Percentiles rank a stretch among this genome's conserved stretches.
These are phyloP conservation scores for Heliocidaris erythrogramma DNA, from an alignment of 35 echinoderm and acorn worm genomes.

Conservation along the genomic window DNA sequence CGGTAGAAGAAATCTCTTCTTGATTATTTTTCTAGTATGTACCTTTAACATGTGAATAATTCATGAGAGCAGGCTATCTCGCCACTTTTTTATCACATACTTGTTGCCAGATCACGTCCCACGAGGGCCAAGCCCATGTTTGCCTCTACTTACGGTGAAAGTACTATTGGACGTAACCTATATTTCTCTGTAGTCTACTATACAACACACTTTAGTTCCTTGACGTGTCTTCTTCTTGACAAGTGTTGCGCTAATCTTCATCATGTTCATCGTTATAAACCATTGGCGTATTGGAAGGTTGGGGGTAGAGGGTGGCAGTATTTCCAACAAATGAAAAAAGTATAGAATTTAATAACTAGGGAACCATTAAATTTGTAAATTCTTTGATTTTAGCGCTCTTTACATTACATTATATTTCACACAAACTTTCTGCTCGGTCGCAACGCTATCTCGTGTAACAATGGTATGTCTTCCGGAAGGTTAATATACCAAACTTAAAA, in stretches of 20 bases:
- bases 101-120: not conserved
- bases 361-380: no score
- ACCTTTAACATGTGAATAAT: not conserved
- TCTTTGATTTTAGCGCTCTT: no score
- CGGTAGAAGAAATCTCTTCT: not conserved
- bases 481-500: no score
- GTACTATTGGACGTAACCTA: not conserved
- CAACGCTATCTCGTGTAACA: no score
- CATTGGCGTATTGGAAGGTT: no score
- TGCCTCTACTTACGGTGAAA: not conserved
- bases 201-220: not conserved
- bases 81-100: slow-evolving; percentile 9
- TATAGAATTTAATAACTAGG: no score
- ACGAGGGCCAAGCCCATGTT: not conserved
- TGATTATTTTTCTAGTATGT: not conserved
- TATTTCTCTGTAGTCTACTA: not conserved
- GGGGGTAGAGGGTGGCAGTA: no score
- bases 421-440: no score
- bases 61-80: not conserved
- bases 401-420: no score
- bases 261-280: no score
- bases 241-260: not conserved
- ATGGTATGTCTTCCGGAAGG: no score
- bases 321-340: no score
- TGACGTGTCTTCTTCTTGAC: not conserved